Percentiles rank a stretch among this genome's conserved stretches.
phyloP scores from a whole-genome alignment of 2,888 invertebrate genomes.

The Mimas tiliae region DNA sequence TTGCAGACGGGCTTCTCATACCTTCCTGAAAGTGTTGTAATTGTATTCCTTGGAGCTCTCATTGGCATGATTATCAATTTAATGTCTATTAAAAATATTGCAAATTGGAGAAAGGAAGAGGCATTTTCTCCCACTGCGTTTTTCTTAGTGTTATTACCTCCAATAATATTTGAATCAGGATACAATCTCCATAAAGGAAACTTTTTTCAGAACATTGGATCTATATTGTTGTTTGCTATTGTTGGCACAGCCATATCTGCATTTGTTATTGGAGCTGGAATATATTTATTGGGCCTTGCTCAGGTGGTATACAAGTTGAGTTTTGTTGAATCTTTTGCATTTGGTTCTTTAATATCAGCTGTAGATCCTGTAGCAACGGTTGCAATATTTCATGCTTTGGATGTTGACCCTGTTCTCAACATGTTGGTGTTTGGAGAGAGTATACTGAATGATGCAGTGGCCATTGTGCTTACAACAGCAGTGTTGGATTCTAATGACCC shows the following conservation, averaged over 20 bases:
- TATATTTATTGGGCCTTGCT: constrained; percentile 96
- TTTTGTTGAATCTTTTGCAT: constrained; percentile 99
- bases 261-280: constrained; percentile 97
- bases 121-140: constrained; percentile 99
- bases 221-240: constrained; percentile 98
- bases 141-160: constrained; percentile 97
- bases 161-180: constrained; percentile 99
- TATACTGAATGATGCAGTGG: constrained; percentile 98
- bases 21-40: constrained; percentile 98
- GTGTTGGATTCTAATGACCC: constrained; percentile 88
- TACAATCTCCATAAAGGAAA: constrained; percentile 99
- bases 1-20: constrained; percentile 98
- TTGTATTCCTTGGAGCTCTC: constrained; percentile 96
- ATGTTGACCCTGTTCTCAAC: constrained; percentile 98
- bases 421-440: constrained; percentile 99
- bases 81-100: constrained; percentile 94
- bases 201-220: constrained; percentile 99
- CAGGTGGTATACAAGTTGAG: constrained; percentile 95
- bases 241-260: constrained; percentile 99
- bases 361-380: constrained; percentile 99
- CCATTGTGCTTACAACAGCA: constrained; percentile 98
- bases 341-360: constrained; percentile 98
- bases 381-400: constrained; percentile 98
- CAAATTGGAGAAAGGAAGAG: constrained; percentile 98
- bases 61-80: constrained; percentile 96